A percentile compares a stretch with the other conserved stretches of the same genome.
Evolutionary conservation across 2,797 vertebrate species (phyloP).

Genomic region (Ceryle rudis): DNA sequence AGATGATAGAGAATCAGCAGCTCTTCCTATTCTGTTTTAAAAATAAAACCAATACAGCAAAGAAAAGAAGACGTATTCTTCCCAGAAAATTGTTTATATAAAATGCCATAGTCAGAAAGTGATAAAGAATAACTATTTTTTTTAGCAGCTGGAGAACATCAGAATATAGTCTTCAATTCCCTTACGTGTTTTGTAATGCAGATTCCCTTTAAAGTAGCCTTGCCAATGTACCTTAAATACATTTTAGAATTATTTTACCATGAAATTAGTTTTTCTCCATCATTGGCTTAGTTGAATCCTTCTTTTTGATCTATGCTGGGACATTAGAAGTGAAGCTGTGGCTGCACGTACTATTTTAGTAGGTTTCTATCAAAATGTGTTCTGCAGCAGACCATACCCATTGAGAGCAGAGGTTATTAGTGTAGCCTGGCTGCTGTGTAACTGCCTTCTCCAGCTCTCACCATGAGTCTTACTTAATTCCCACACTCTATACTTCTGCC

Average conservation of each 20-base stretch:
- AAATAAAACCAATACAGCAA: neutral
- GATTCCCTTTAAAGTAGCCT: conserved; percentile 81
- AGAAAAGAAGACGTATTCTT: conserved; percentile 18
- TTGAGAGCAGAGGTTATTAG: conserved; percentile 30
- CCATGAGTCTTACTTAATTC: conserved; percentile 32
- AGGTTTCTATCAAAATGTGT: conserved; percentile 61
- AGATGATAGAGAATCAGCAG: conserved; percentile 47
- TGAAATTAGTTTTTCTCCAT: conserved; percentile 87
- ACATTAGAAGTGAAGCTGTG: conserved; percentile 77
- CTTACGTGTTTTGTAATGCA: conserved; percentile 79
- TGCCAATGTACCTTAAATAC: conserved; percentile 81
- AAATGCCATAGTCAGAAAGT: conserved; percentile 39
- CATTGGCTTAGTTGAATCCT: conserved; percentile 81
- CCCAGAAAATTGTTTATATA: conserved; percentile 71
- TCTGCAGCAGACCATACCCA: conserved; percentile 8
- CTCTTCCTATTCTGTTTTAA: conserved; percentile 27
- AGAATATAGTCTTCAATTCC: conserved; percentile 76
- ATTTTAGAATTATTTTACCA: conserved; percentile 87
- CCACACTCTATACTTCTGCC: neutral
- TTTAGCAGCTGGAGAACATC: conserved; percentile 71
- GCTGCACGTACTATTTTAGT: conserved; percentile 70
- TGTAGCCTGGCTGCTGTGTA: neutral
- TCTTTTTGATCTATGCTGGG: conserved; percentile 81
- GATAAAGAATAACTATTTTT: conserved; percentile 72
- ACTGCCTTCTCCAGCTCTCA: neutral